phyloP scores from a whole-genome alignment of 2,797 vertebrate species.

The Brachyrhaphis roseni region DNA sequence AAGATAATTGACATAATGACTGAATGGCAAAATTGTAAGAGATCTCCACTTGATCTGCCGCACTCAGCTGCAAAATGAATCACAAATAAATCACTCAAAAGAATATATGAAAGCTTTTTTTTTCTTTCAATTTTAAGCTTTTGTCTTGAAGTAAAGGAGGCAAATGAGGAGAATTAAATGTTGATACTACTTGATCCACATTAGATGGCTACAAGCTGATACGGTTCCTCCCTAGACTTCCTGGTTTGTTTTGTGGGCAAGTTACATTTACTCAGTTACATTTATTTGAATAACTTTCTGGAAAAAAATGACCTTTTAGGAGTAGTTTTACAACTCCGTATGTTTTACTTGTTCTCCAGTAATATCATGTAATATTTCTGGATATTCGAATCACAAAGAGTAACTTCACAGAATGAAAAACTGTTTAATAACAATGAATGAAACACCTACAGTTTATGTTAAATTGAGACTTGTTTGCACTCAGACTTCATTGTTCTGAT shows the following conservation, averaged over 20 bases:
- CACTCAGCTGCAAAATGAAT: constrained; percentile 28
- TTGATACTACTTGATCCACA: constrained; percentile 48
- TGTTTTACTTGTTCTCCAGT: not conserved
- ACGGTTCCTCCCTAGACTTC: not conserved
- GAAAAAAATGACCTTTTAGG: not conserved
- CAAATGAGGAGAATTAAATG: constrained; percentile 47
- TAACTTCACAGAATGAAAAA: not conserved
- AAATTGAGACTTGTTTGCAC: too few relatives aligned
- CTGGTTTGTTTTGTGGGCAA: constrained; percentile 3
- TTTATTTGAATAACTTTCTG: not conserved
- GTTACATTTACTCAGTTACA: not conserved
- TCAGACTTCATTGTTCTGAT: too few relatives aligned
- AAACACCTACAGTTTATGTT: too few relatives aligned
- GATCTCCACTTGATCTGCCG: constrained; percentile 12
- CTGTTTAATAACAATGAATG: too few relatives aligned
- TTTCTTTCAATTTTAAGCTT: constrained; percentile 27
- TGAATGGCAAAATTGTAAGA: constrained; percentile 34
- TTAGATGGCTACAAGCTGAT: constrained; percentile 44
- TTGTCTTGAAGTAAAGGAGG: constrained; percentile 32
- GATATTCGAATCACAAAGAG: not conserved
- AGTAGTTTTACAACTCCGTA: too few relatives aligned
- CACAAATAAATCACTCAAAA: constrained; percentile 34
- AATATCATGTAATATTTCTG: not conserved
- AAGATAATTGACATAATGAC: constrained; percentile 42
- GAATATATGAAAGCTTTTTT: constrained; percentile 10